Evolutionary conservation across 2,797 vertebrate species (phyloP).

Genomic region (Leucoraja ocellata): DNA sequence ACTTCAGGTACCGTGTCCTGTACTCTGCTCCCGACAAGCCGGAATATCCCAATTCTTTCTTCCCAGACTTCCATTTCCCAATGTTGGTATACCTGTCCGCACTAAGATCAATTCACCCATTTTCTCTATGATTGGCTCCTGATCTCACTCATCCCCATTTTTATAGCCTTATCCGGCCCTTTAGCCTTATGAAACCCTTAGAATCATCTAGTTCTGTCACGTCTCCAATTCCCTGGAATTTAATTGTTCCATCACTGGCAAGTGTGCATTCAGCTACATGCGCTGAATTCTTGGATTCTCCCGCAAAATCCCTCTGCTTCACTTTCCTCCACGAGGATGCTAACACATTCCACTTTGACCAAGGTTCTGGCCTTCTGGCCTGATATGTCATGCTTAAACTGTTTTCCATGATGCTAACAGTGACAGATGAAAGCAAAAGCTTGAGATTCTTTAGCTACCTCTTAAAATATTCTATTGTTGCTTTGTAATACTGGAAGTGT

Average conservation of each 20-base stretch:
- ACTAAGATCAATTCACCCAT: background rate
- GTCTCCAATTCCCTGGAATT: background rate
- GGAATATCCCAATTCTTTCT: background rate
- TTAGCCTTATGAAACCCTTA: background rate
- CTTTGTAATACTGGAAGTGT: no score
- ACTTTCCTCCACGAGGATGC: background rate
- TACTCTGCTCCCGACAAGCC: background rate
- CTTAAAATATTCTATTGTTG: no score
- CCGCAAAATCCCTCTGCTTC: background rate
- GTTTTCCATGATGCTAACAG: no score
- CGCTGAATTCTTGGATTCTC: background rate
- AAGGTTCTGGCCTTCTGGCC: background rate
- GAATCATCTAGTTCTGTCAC: background rate
- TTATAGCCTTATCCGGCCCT: background rate
- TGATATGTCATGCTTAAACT: background rate
- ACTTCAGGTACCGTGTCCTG: background rate
- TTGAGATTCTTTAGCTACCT: no score
- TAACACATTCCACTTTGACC: background rate
- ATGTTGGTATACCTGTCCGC: background rate
- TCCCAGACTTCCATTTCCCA: background rate
- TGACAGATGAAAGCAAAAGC: no score
- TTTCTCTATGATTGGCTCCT: background rate
- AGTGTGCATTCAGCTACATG: background rate
- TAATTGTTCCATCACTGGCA: background rate
- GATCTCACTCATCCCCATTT: background rate